These are phyloP conservation scores for Mastigias papua DNA, from an alignment of 30 jellyfish, hydroid and myxozoan species.

Conservation along the genomic window DNA sequence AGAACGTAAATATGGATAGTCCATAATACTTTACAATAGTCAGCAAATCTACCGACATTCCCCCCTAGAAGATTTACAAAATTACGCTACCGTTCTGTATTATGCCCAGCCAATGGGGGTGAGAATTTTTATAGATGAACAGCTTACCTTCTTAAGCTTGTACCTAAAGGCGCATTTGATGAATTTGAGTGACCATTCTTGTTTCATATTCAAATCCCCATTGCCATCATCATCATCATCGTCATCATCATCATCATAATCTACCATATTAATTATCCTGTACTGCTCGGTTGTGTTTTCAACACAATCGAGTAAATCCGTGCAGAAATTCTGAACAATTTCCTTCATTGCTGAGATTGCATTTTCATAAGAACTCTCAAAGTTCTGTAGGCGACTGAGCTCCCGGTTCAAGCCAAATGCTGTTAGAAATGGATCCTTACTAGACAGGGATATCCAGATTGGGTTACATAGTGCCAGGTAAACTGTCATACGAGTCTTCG, in stretches of 20 bases:
- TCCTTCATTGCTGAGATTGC: conserved; percentile 36
- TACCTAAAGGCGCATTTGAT: conserved; percentile 66
- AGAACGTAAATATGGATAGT: too few relatives aligned
- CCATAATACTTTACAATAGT: too few relatives aligned
- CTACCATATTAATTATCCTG: conserved; percentile 56
- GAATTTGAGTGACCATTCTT: conserved; percentile 49
- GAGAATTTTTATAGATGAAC: neutral
- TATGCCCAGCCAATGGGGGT: neutral
- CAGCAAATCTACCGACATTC: too few relatives aligned
- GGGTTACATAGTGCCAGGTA: conserved; percentile 83
- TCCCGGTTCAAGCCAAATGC: conserved; percentile 58
- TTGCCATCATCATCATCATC: too few relatives aligned
- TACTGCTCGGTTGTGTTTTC: conserved; percentile 42
- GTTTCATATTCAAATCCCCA: neutral
- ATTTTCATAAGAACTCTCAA: conserved; percentile 84
- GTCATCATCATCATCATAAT: conserved; percentile 3
- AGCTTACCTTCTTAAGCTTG: conserved; percentile 69
- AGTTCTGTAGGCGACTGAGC: conserved; percentile 35
- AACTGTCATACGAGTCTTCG: conserved; percentile 58
- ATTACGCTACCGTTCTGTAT: too few relatives aligned
- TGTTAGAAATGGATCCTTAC: conserved; percentile 75
- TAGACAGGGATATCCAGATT: conserved; percentile 78
- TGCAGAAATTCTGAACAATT: conserved; percentile 48
- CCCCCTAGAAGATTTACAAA: too few relatives aligned
- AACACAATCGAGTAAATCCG: conserved; percentile 72